A percentile compares a stretch with the other conserved stretches of the same genome.
phyloP scores from a whole-genome alignment of 2,888 invertebrate genomes.

The Eupsilia transversa region DNA sequence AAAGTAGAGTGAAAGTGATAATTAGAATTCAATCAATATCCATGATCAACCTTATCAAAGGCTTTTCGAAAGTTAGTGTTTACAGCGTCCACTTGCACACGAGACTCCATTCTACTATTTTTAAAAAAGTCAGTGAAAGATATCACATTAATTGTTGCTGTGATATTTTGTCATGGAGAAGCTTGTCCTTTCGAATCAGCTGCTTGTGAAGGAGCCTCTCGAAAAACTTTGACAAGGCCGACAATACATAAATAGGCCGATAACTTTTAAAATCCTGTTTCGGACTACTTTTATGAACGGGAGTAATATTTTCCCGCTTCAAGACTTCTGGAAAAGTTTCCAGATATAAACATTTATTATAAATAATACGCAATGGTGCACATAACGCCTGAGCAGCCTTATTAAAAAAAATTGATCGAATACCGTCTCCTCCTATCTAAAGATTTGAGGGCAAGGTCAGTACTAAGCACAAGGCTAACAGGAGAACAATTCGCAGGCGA shows the following conservation, averaged over 20 bases:
- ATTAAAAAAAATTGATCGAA: background rate
- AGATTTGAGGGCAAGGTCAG: background rate
- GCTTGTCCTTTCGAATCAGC: no score
- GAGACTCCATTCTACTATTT: background rate
- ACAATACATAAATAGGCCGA: background rate
- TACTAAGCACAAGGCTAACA: background rate
- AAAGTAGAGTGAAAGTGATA: background rate
- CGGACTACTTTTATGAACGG: background rate
- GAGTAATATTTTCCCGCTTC: background rate
- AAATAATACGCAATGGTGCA: background rate
- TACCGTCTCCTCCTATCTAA: background rate
- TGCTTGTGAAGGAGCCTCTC: background rate
- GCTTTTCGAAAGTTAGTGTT: background rate
- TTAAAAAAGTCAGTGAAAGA: background rate
- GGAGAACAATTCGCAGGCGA: no score
- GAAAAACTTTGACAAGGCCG: background rate
- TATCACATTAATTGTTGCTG: background rate
- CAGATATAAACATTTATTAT: background rate
- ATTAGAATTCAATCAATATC: background rate
- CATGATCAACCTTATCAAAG: background rate
- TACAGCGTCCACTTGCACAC: background rate
- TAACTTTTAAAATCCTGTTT: background rate
- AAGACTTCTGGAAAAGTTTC: background rate
- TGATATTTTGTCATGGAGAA: slow-evolving; percentile 1
- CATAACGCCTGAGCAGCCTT: background rate